Evolutionary conservation across 2,113 vertebrate genomes (phyloP).

Genomic region (Tautogolabrus adspersus): DNA sequence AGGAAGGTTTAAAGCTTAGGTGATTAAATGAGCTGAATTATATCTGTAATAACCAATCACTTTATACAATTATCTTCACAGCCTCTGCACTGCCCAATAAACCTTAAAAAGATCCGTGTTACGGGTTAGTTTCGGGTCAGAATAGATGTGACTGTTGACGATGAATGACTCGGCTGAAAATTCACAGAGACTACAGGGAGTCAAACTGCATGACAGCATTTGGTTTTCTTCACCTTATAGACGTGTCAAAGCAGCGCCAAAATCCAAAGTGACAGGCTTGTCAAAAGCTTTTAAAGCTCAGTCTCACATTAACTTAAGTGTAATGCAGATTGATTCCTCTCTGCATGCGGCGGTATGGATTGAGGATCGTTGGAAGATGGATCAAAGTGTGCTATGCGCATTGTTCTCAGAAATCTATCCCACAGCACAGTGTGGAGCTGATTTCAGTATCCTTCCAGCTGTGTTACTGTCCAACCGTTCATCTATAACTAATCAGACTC

Average conservation of each 20-base stretch:
- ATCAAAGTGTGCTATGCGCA: slow-evolving; percentile 26
- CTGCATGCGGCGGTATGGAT: neutral
- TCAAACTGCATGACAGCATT: slow-evolving; percentile 7
- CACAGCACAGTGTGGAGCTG: neutral
- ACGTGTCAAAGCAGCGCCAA: slow-evolving; percentile 21
- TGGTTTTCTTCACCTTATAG: slow-evolving; percentile 10
- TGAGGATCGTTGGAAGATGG: neutral
- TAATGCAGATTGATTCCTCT: slow-evolving; percentile 50
- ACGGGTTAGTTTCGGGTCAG: neutral
- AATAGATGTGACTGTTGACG: neutral
- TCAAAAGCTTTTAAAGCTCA: slow-evolving; percentile 10
- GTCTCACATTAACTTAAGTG: slow-evolving; percentile 27
- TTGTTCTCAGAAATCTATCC: slow-evolving; percentile 6
- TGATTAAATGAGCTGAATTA: slow-evolving; percentile 31
- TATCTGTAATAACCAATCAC: slow-evolving; percentile 41
- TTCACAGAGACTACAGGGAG: slow-evolving; percentile 19
- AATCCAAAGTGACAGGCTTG: slow-evolving; percentile 45
- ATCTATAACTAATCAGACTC: neutral
- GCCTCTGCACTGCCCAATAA: neutral
- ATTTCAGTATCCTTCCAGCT: slow-evolving; percentile 7
- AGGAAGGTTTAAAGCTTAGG: neutral
- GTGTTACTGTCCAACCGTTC: slow-evolving; percentile 2
- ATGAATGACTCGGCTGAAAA: slow-evolving; percentile 25
- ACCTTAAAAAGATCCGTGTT: neutral
- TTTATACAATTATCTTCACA: slow-evolving; percentile 34